These are phyloP conservation scores for Autographa pulchrina DNA, from an alignment of 2,888 invertebrate species.

Conservation along the genomic window DNA sequence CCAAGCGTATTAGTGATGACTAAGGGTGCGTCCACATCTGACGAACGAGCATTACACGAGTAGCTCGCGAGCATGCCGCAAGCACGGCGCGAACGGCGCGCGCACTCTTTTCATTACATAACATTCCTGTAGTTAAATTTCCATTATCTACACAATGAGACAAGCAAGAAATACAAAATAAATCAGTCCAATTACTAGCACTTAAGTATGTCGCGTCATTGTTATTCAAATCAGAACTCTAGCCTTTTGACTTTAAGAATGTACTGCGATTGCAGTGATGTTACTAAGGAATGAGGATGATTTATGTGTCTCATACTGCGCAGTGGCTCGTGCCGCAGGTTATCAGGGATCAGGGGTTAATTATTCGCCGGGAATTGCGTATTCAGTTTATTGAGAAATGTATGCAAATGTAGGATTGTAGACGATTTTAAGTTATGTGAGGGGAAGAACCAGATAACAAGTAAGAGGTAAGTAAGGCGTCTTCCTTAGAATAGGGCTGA, in stretches of 20 bases:
- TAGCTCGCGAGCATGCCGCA: no score
- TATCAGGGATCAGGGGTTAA: conserved; percentile 51
- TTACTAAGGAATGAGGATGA: conserved; percentile 12
- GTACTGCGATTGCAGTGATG: background rate
- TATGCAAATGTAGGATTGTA: background rate
- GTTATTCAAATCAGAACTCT: background rate
- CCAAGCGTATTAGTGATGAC: no score
- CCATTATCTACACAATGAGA: background rate
- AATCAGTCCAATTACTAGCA: background rate
- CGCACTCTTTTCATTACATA: no score
- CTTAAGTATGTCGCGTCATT: background rate
- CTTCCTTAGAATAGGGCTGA: no score
- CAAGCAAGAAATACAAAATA: background rate
- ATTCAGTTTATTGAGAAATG: conserved; percentile 14
- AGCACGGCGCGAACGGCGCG: no score
- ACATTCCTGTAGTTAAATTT: background rate
- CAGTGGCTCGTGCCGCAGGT: conserved; percentile 48
- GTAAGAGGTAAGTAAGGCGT: no score
- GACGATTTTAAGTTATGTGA: background rate
- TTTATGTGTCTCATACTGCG: conserved; percentile 40
- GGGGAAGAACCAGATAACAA: background rate
- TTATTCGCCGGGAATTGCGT: conserved; percentile 36
- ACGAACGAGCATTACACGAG: no score
- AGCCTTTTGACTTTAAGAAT: background rate
- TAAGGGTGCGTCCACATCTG: no score